Percentiles rank a stretch among this genome's conserved stretches.
These are phyloP conservation scores for Morelia viridis DNA, from an alignment of 2,797 vertebrate genomes.

Conservation along the genomic window DNA sequence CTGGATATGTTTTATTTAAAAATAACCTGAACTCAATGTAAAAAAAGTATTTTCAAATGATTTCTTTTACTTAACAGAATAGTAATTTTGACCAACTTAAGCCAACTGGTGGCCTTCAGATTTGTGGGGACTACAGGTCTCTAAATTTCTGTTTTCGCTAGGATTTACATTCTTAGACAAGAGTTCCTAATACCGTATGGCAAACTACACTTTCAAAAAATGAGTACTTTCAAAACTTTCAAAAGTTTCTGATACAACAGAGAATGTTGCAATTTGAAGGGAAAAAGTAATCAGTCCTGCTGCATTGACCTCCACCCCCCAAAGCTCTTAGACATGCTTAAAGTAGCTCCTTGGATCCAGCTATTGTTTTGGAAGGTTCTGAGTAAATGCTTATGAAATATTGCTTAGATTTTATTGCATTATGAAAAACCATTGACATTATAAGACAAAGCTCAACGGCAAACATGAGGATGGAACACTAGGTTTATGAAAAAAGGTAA, in stretches of 20 bases:
- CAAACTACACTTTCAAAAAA: not conserved
- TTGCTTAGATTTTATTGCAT: not conserved
- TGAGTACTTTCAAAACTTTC: not conserved
- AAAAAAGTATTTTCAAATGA: not conserved
- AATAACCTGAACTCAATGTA: not conserved
- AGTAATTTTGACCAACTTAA: not conserved
- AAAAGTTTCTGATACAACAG: not conserved
- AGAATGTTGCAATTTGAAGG: not conserved
- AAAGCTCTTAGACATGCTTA: too few species aligned
- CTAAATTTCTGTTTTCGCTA: not conserved
- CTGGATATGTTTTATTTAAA: not conserved
- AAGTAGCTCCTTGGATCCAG: not conserved
- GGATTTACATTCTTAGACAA: not conserved
- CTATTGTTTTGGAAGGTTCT: not conserved
- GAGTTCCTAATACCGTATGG: not conserved
- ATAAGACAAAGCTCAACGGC: constrained; percentile 16
- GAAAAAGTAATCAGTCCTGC: not conserved
- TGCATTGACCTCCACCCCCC: not conserved
- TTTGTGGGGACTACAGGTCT: too few species aligned
- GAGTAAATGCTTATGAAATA: not conserved
- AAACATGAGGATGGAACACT: constrained; percentile 15
- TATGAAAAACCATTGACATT: constrained; percentile 5
- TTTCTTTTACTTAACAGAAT: not conserved
- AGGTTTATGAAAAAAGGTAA: constrained; percentile 27
- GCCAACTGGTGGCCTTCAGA: not conserved